Percentiles rank a stretch among this genome's conserved stretches.
Conservation (phyloP, 2,113 vertebrate species). For the Chaetodon auriga region DNA sequence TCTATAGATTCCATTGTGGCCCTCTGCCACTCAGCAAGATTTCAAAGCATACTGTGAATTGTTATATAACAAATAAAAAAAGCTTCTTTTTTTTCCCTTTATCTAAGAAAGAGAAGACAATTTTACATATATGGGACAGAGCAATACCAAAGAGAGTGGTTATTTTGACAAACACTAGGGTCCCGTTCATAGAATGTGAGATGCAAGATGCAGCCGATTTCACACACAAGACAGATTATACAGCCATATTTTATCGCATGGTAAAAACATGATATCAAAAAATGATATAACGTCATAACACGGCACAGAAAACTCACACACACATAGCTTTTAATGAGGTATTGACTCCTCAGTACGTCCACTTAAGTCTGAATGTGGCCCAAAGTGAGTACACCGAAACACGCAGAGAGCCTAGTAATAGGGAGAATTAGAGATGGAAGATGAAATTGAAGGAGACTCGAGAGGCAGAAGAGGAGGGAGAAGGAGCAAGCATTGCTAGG, state of each 20-base stretch:
- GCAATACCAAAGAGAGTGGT: background rate
- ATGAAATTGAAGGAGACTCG: constrained; percentile 8
- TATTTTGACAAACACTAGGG: background rate
- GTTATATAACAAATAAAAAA: background rate
- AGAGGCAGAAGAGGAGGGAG: constrained; percentile 9
- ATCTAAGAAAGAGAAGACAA: background rate
- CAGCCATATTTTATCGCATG: background rate
- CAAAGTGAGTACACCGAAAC: constrained; percentile 18
- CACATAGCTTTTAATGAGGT: constrained; percentile 21
- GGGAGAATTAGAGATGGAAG: background rate
- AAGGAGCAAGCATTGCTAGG: background rate
- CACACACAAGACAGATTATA: background rate
- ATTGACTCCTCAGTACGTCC: constrained; percentile 4
- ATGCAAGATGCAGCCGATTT: background rate
- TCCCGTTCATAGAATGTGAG: background rate
- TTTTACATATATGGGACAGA: too few relatives aligned
- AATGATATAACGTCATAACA: background rate
- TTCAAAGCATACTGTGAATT: background rate
- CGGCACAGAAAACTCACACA: background rate
- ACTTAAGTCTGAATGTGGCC: constrained; percentile 24
- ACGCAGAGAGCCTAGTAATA: background rate
- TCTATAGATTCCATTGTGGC: background rate
- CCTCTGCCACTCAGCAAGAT: background rate
- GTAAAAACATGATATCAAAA: background rate
- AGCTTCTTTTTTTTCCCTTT: background rate